phyloP scores from a whole-genome alignment of 2,113 vertebrate species.

The Bungarus multicinctus region DNA sequence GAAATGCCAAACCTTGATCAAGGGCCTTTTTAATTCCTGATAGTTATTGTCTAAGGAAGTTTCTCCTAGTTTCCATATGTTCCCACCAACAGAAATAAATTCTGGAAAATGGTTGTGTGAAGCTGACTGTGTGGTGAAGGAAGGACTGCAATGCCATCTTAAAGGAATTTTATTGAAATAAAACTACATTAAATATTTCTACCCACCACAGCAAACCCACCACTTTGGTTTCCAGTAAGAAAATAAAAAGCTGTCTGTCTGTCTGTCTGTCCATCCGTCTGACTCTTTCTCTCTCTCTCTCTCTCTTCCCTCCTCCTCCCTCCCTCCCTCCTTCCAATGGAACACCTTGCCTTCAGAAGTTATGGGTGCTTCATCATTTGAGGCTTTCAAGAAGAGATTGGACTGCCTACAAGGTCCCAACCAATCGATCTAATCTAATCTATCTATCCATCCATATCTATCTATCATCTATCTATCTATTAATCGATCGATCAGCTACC shows the following conservation, averaged over 20 bases:
- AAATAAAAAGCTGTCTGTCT: background rate
- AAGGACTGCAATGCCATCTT: background rate
- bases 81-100: background rate
- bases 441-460: background rate
- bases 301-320: background rate
- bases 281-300: rapidly evolving
- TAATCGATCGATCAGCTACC: too few relatives aligned
- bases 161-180: background rate
- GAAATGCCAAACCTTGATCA: background rate
- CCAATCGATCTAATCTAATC: too few relatives aligned
- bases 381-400: too few relatives aligned
- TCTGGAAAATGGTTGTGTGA: background rate
- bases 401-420: too few relatives aligned
- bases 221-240: background rate
- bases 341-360: too few relatives aligned
- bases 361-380: too few relatives aligned
- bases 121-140: background rate
- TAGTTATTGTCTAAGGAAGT: background rate
- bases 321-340: too few relatives aligned
- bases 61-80: background rate
- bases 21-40: too few relatives aligned
- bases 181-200: background rate
- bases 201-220: background rate
- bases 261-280: too few relatives aligned
- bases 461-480: too few relatives aligned